Percentiles rank a stretch among this genome's conserved stretches.
Conservation (phyloP, 1,140 invertebrate genomes). For the Anastrepha ludens region DNA sequence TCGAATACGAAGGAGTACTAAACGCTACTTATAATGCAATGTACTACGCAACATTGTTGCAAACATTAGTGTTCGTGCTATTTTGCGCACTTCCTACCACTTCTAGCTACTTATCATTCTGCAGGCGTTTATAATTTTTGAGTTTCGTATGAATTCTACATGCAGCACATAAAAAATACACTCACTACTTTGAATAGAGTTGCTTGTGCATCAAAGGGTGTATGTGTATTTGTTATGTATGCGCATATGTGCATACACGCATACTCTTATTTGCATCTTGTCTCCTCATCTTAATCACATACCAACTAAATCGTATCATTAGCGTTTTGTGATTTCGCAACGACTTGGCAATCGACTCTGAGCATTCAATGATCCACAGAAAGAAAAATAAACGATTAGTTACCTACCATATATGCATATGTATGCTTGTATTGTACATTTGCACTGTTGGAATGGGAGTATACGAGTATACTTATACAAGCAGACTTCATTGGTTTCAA, state of each 20-base stretch:
- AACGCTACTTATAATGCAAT: too few relatives aligned
- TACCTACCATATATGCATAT: not conserved
- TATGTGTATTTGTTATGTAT: not conserved
- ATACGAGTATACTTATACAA: too few relatives aligned
- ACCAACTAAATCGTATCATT: conserved; percentile 42
- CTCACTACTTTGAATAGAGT: not conserved
- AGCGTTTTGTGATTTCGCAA: conserved; percentile 41
- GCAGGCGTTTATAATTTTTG: too few relatives aligned
- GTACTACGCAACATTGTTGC: too few relatives aligned
- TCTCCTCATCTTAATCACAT: conserved; percentile 28
- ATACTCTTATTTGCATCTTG: not conserved
- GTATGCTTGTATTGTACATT: not conserved
- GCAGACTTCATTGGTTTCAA: not conserved
- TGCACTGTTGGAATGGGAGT: not conserved
- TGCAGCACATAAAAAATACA: too few relatives aligned
- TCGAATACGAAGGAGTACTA: too few relatives aligned
- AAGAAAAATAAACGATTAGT: conserved; percentile 45
- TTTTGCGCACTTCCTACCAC: too few relatives aligned
- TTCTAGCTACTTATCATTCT: too few relatives aligned
- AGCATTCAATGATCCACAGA: conserved; percentile 22
- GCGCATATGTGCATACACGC: not conserved
- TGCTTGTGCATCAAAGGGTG: not conserved
- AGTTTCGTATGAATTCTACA: too few relatives aligned
- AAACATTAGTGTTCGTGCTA: too few relatives aligned
- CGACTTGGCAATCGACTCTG: not conserved